phyloP scores from a whole-genome alignment of 2,797 vertebrate species.

The Podargus strigoides region DNA sequence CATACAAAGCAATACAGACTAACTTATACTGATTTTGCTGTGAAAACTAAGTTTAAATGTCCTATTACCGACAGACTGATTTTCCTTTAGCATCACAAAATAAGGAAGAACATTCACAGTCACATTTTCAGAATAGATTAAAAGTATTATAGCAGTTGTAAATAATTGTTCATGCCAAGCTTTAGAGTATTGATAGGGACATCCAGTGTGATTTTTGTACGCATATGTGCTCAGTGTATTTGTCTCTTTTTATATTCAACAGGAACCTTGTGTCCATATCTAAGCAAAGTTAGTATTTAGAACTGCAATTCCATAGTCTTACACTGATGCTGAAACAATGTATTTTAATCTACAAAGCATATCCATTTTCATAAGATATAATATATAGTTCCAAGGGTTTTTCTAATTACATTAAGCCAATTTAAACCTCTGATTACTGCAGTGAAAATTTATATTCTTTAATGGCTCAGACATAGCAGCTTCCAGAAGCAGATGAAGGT shows the following conservation, averaged over 20 bases:
- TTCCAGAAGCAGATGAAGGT: slow-evolving; percentile 4
- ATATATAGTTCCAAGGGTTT: background rate
- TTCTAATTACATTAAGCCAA: slow-evolving; percentile 30
- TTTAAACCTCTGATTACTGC: slow-evolving; percentile 23
- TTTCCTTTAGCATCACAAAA: background rate
- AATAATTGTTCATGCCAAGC: background rate
- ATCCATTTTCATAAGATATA: slow-evolving; percentile 30
- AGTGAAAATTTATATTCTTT: slow-evolving; percentile 23
- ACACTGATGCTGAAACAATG: background rate
- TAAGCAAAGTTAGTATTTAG: background rate
- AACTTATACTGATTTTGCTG: background rate
- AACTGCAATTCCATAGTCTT: background rate
- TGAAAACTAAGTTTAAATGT: background rate
- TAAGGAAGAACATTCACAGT: background rate
- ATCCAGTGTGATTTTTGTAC: background rate
- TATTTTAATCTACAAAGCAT: slow-evolving; percentile 9
- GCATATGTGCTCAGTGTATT: accelerated
- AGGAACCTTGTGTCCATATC: background rate
- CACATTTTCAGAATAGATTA: background rate
- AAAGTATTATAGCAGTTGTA: background rate
- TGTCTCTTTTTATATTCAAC: background rate
- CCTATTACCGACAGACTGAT: background rate
- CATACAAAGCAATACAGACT: background rate
- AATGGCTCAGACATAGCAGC: background rate
- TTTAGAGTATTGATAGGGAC: background rate